Evolutionary conservation across 1,140 invertebrate genomes (phyloP).

Genomic region (Branchinecta lindahli): DNA sequence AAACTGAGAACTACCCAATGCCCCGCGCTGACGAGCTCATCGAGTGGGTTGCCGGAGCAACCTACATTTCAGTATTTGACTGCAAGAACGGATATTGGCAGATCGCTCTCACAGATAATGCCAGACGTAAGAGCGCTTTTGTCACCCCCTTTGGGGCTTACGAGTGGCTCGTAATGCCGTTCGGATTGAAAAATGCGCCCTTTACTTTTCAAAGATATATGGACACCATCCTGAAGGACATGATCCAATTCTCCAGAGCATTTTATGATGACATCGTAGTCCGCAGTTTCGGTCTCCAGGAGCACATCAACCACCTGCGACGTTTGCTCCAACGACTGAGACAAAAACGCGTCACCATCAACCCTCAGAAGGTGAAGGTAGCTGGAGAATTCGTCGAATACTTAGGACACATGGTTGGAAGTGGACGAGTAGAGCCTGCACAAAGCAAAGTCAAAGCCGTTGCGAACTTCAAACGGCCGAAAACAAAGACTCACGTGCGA

Average conservation of each 20-base stretch:
- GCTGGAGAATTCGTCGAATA: neutral
- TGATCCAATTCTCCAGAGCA: constrained; percentile 22
- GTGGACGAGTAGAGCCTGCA: constrained; percentile 5
- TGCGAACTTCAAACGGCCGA: constrained; percentile 21
- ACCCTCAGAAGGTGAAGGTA: constrained; percentile 11
- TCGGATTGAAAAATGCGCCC: constrained; percentile 28
- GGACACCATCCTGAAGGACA: constrained; percentile 27
- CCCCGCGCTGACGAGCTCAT: constrained; percentile 33
- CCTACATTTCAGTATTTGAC: constrained; percentile 32
- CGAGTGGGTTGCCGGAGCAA: constrained; percentile 26
- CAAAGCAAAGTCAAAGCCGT: neutral
- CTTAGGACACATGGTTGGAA: constrained; percentile 4
- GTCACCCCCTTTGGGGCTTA: constrained; percentile 23
- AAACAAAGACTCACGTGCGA: constrained; percentile 27
- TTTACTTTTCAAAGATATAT: constrained; percentile 31
- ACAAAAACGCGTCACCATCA: neutral
- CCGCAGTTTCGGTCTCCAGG: neutral
- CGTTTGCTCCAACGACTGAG: neutral
- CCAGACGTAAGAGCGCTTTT: constrained; percentile 24
- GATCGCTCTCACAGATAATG: constrained; percentile 20
- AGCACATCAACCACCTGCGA: neutral
- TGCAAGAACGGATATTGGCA: constrained; percentile 30
- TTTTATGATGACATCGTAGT: constrained; percentile 30
- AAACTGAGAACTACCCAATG: constrained; percentile 33
- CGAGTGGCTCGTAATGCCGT: constrained; percentile 29